Conservation (phyloP, 2,113 vertebrate species). For the Zosterops hypoxanthus region DNA sequence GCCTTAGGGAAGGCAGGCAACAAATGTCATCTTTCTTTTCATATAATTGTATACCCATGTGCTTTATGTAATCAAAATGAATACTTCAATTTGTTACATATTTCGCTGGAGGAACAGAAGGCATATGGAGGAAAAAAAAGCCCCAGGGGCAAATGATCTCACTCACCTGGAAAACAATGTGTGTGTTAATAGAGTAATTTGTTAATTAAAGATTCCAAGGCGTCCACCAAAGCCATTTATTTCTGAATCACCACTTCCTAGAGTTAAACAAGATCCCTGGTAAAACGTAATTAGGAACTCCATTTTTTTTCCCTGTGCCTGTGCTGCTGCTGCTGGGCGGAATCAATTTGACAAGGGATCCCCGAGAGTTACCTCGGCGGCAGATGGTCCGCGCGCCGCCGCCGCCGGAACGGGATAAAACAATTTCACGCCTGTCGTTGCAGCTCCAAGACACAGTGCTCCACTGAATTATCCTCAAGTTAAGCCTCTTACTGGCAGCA, state of each 20-base stretch:
- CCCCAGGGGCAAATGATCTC: conserved; percentile 44
- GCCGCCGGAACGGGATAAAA: conserved; percentile 11
- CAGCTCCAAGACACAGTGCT: neutral
- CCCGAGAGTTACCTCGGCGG: conserved; percentile 22
- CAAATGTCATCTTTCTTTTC: conserved; percentile 30
- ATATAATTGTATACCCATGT: neutral
- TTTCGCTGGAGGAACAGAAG: conserved; percentile 53
- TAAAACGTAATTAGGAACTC: conserved; percentile 50
- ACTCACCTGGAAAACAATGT: conserved; percentile 60
- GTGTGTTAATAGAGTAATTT: conserved; percentile 60
- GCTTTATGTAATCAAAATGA: conserved; percentile 61
- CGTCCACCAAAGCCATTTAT: conserved; percentile 51
- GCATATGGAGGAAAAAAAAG: conserved; percentile 49
- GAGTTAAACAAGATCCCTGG: conserved; percentile 30
- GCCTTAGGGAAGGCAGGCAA: neutral
- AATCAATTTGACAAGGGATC: conserved; percentile 54
- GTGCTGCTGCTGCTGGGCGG: conserved; percentile 28
- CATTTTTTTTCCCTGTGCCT: conserved; percentile 6
- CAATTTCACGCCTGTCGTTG: conserved; percentile 52
- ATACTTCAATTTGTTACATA: conserved; percentile 43
- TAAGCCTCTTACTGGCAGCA: neutral
- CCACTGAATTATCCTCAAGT: conserved; percentile 55
- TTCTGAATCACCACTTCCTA: conserved; percentile 53
- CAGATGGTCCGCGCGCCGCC: conserved; percentile 46
- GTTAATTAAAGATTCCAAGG: conserved; percentile 71